A percentile compares a stretch with the other conserved stretches of the same genome.
Conservation (phyloP, 2,888 invertebrate genomes). For the Bellardia pandia region DNA sequence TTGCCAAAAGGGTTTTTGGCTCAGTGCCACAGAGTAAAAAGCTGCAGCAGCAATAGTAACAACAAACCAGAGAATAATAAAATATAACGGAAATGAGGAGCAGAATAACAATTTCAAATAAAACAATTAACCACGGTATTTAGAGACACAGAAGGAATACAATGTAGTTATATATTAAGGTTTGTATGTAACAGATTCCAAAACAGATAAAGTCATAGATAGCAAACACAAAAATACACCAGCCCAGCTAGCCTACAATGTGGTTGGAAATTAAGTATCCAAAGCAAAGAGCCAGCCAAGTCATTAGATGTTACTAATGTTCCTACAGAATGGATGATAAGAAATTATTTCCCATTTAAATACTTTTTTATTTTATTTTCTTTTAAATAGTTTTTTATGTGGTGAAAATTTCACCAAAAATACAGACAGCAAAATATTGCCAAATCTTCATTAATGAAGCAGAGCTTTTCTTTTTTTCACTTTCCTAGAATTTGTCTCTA, state of each 20-base stretch:
- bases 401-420: not conserved
- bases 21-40: constrained; percentile 47
- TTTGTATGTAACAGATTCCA: constrained; percentile 5
- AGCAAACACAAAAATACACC: not conserved
- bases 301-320: constrained; percentile 69
- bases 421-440: not conserved
- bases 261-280: constrained; percentile 10
- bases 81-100: constrained; percentile 59
- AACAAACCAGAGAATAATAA: not conserved
- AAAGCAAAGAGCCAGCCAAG: constrained; percentile 57
- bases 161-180: not conserved
- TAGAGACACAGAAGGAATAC: constrained; percentile 47
- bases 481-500: not conserved
- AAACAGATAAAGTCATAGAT: constrained; percentile 29
- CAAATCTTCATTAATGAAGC: constrained; percentile 65
- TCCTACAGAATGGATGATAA: constrained; percentile 42
- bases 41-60: not conserved
- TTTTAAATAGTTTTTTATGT: constrained; percentile 28
- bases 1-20: constrained; percentile 69
- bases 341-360: constrained; percentile 60
- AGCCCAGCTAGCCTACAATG: not conserved
- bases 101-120: constrained; percentile 67
- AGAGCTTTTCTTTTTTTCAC: not conserved
- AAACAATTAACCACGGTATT: constrained; percentile 70
- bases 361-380: constrained; percentile 34